Base-by-base conservation (phyloP, 2,888 invertebrate genomes). In the Drosophila lutescens region DNA sequence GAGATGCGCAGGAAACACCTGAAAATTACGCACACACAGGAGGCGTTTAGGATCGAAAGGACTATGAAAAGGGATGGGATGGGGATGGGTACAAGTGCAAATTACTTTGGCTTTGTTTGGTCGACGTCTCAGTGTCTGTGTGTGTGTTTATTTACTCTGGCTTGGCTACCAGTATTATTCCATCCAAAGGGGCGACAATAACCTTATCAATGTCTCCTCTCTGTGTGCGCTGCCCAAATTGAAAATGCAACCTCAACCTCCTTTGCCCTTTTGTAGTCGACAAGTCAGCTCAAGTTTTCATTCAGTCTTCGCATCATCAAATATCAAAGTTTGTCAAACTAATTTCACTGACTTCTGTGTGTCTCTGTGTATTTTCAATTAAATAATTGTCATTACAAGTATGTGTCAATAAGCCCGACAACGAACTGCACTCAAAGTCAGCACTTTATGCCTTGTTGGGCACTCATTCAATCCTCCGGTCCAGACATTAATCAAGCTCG, bases 71-170 rank as follows among this genome's bases (percentile, higher is more conserved):
- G 26, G 26, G 26, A 20, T 20, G 26, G 23, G 30, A 12, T 8
- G 49, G 44, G 34, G 47, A 4, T 9, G 41, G 15, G 51, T 44
- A 50, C 63, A 61, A 67, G 46, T 71, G 56, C 56, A 79, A 84
- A 79, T 86, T 82, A 78, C 78, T 75, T 78, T 56, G 75, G 69
- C 62, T 71, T 79, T 79, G 83, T 75, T 77, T 71, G 74, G 49
- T 20, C 55, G 40, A 36, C 40, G 46, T 57, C 46, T 30, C 36
- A 59, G 20, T 32, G 10, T 32, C 32, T 10, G 34, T 34, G 34
- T 34, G 12, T 59, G 34, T 59, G 50, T 65, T 73, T 79, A 66
- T 81, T 79, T 82, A 70, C 70, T 62, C 55, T 61, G 54, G 65
- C 47, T 40, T 54, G 47, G 57, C 78, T 71, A 59, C 15, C 17